A percentile compares a stretch with the other conserved stretches of the same genome.
phyloP scores from a whole-genome alignment of 2,797 vertebrate species.

The Sebastes minor region DNA sequence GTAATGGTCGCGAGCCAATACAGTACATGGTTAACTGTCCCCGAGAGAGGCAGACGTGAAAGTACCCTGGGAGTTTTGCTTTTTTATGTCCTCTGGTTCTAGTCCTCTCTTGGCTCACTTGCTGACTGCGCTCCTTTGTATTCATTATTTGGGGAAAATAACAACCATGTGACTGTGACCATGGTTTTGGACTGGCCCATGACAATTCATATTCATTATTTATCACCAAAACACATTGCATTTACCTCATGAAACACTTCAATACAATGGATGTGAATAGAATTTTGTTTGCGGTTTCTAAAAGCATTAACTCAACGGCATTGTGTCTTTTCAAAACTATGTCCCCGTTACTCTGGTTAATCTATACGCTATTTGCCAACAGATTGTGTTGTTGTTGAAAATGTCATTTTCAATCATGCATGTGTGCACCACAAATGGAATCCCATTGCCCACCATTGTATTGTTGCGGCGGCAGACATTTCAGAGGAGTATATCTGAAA shows the following conservation, averaged over 20 bases:
- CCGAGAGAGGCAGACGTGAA: neutral
- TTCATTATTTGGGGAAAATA: no score
- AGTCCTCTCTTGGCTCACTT: neutral
- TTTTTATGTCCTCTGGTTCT: neutral
- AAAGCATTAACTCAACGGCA: no score
- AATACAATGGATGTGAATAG: neutral
- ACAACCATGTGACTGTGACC: no score
- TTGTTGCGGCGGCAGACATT: no score
- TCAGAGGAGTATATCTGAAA: no score
- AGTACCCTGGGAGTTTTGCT: neutral
- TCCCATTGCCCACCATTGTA: no score
- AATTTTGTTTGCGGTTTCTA: neutral
- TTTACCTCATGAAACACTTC: neutral
- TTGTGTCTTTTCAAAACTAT: neutral
- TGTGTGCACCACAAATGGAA: no score
- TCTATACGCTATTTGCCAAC: neutral
- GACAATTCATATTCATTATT: neutral
- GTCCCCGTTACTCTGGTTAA: neutral
- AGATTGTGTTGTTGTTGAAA: neutral
- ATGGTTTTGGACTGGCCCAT: no score
- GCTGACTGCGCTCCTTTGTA: no score
- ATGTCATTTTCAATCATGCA: no score
- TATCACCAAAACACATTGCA: neutral
- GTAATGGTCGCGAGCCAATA: neutral
- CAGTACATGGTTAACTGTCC: neutral